phyloP scores from a whole-genome alignment of 2,797 vertebrate genomes.

The Lepidocolaptes lacrymiger region DNA sequence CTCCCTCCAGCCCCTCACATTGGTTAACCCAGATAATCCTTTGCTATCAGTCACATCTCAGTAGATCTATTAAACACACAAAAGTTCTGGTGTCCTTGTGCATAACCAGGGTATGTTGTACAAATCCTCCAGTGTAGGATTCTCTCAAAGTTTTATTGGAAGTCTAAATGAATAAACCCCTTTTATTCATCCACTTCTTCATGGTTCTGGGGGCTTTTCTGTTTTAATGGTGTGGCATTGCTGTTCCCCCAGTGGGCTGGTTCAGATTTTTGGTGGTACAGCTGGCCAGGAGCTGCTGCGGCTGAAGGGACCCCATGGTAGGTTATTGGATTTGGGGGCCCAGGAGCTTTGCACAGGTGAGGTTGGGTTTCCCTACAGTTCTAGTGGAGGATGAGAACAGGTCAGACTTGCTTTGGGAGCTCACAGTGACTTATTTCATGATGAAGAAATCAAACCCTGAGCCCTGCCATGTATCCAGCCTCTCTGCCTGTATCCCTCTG shows the following conservation, averaged over 20 bases:
- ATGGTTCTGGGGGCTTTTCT: not conserved
- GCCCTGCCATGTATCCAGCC: not conserved
- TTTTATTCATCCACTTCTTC: not conserved
- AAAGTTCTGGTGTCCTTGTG: conserved; percentile 8
- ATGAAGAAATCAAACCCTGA: not conserved
- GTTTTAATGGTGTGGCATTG: not conserved
- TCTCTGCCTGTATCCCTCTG: not conserved
- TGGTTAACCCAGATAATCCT: conserved; percentile 55
- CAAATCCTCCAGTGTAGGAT: not conserved
- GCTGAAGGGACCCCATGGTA: not conserved
- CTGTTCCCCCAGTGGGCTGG: not conserved
- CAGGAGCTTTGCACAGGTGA: not conserved
- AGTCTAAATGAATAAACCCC: not conserved
- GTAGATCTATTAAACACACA: conserved; percentile 22
- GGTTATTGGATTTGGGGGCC: not conserved
- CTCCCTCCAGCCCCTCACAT: conserved; percentile 22
- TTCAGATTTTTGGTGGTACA: not conserved
- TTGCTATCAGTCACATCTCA: conserved; percentile 41
- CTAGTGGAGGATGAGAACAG: not conserved
- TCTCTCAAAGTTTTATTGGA: not conserved
- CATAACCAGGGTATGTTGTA: not conserved
- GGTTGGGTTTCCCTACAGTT: not conserved
- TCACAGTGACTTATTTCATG: not conserved
- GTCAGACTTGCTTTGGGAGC: not conserved
- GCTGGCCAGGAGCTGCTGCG: not conserved